Evolutionary conservation across 2,888 invertebrate genomes (phyloP), one percentile per base, ranked within the genome.

Genomic region (Thumatha senex): DNA sequence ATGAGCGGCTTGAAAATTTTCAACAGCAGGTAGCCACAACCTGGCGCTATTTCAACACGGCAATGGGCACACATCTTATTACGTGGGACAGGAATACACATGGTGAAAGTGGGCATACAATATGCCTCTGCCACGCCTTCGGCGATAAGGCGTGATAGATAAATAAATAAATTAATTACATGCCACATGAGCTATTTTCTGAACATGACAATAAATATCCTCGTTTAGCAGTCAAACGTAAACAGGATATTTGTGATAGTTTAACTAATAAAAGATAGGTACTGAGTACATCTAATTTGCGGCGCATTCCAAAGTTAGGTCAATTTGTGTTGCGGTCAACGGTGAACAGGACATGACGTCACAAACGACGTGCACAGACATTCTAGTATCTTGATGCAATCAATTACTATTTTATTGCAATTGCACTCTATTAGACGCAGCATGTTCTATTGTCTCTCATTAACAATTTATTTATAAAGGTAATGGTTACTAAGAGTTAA

Each of bases 321-420:
- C 48, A 42, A 44, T 45, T 45, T 40, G 40, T 45, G 45, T 40
- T 46, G 51, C 53, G 54, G 39, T 5, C 49, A 51, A 47, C 48
- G 48, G 44, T 11, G 47, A 49, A 46, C 68, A 69, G 73, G 70
- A 71, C 63, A 59, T 76, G 73, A 76, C 71, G 65, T 72, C 65
- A 73, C 59, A 14, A 46, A 36, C 44, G 56, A 44, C 58, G 59
- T 62, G 52, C 55, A 52, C 60, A 71, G 66, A 65, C 70, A 61
- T 53, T 58, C 57, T 63, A 63, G 67, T 66, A 72, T 72, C 72
- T 68, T 64, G 60, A 61, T 60, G 70, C 70, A 72, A 72, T 74
- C 70, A 74, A 72, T 76, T 69, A 65, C 58, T 61, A 63, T 2
- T 63, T 73, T 69, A 74, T 66, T 70, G 65, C 70, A 67, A 70